These are phyloP conservation scores for Hyppa rectilinea DNA, from an alignment of 2,888 invertebrate genomes.

Conservation along the genomic window DNA sequence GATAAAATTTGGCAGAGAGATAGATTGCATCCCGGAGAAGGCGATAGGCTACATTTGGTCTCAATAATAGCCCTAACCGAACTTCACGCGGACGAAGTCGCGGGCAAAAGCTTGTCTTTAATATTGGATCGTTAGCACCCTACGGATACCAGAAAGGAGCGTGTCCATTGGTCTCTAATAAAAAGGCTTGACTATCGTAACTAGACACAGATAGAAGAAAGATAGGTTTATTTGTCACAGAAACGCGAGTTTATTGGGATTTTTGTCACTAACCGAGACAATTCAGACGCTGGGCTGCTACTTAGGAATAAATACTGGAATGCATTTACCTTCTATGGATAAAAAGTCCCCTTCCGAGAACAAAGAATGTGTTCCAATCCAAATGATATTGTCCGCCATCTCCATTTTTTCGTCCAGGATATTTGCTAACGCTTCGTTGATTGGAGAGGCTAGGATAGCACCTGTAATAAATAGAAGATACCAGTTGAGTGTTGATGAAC, in stretches of 20 bases:
- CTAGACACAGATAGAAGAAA: too few relatives aligned
- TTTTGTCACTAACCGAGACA: too few relatives aligned
- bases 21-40: too few relatives aligned
- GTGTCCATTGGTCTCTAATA: not conserved
- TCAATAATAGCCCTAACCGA: too few relatives aligned
- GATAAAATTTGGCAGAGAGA: too few relatives aligned
- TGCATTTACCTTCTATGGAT: constrained; percentile 19
- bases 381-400: not conserved
- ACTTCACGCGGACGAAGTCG: too few relatives aligned
- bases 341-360: constrained; percentile 25
- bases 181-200: not conserved
- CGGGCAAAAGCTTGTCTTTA: too few relatives aligned
- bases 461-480: constrained; percentile 2
- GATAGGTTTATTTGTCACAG: too few relatives aligned
- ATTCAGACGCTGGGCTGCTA: not conserved
- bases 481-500: not conserved
- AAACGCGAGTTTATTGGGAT: too few relatives aligned
- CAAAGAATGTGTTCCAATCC: constrained; percentile 24
- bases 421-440: constrained; percentile 5
- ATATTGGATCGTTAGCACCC: too few relatives aligned
- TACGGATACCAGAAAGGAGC: not conserved
- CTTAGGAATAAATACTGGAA: too few relatives aligned
- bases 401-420: not conserved
- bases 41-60: too few relatives aligned
- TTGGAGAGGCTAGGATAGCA: constrained; percentile 21